A percentile compares a stretch with the other conserved stretches of the same genome.
phyloP scores from a whole-genome alignment of 1,140 invertebrate species.

The Aphelinus certus region DNA sequence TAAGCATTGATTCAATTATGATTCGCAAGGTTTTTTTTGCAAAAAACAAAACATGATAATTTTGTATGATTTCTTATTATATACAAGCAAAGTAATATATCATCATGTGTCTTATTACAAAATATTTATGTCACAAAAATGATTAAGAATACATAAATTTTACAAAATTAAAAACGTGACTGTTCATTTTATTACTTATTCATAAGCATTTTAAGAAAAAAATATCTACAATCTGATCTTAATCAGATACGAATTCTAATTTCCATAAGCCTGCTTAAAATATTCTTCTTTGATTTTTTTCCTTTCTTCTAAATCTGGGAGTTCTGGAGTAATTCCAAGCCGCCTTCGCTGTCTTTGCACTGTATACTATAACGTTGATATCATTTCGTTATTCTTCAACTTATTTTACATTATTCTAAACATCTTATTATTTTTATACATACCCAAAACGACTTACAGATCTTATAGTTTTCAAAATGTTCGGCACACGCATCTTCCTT shows the following conservation, averaged over 20 bases:
- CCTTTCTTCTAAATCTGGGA: slow-evolving; percentile 51
- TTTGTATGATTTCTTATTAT: slow-evolving; percentile 32
- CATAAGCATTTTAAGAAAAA: slow-evolving; percentile 12
- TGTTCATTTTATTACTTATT: slow-evolving; percentile 9
- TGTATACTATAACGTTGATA: slow-evolving; percentile 35
- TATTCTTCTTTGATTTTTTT: slow-evolving; percentile 49
- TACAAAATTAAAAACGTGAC: slow-evolving; percentile 26
- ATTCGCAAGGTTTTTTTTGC: slow-evolving; percentile 29
- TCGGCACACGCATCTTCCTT: slow-evolving; percentile 22
- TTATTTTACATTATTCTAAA: not conserved
- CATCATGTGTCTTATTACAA: slow-evolving; percentile 41
- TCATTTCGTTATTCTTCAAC: not conserved
- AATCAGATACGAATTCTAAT: not conserved
- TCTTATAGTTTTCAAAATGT: slow-evolving; percentile 44
- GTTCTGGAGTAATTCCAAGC: slow-evolving; percentile 41
- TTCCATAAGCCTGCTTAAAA: slow-evolving; percentile 18
- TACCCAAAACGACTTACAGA: slow-evolving; percentile 47
- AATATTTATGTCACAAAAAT: slow-evolving; percentile 32
- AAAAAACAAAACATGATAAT: slow-evolving; percentile 23
- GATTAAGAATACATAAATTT: slow-evolving; percentile 29
- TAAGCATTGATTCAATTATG: slow-evolving; percentile 16
- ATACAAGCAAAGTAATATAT: slow-evolving; percentile 31
- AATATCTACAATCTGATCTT: not conserved
- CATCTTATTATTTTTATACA: not conserved
- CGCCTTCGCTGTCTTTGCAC: slow-evolving; percentile 34